Evolutionary conservation across 1,140 invertebrate genomes (phyloP), one percentile per base, ranked within the genome.

Genomic region (Drosophila pallidifrons): DNA sequence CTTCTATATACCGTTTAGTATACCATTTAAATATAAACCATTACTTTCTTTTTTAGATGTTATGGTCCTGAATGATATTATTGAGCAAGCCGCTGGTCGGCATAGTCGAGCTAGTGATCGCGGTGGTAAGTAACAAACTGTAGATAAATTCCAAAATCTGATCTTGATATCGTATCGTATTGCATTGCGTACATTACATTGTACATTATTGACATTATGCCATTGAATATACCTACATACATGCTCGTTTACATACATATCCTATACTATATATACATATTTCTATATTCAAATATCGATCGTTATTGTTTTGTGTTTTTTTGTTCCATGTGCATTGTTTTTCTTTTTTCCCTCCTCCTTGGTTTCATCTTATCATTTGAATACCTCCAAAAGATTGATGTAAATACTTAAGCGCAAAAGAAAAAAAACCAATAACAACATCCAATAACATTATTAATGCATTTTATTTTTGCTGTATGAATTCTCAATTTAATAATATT

Each of bases 11-110:
- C 25, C 11, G 0, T 25, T 25, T 25, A 25, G 20, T 25, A 3
- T 25, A 25, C 3, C 20, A 25, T 25, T 25, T 25, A 25, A 25
- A 25, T 25, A 25, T 25, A 25, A 25, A 25, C 20, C 20, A 25
- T 25, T 4, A 3, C 20, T 25, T 4, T 25, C 3, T 25, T 25
- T 25, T 25, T 25, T 25, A 99, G 98, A 99, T 95, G 98, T 99
- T 55, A 98, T 99, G 97, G 98, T 99, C 70, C 93, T 99, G 78
- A 99, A 98, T 93, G 98, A 99, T 93, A 98, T 99, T 76, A 98
- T 99, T 78, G 98, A 99, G 93, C 98, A 99, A 94, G 98, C 98
- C 32, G 97, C 96, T 73, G 97, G 96, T 75, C 94, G 96, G 87
- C 96, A 96, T 82, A 98, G 97, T 93, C 94, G 95, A 92, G 95